Evolutionary conservation across 2,888 invertebrate species (phyloP), one percentile per base, ranked within the genome.

Genomic region (Clunio marinus): DNA sequence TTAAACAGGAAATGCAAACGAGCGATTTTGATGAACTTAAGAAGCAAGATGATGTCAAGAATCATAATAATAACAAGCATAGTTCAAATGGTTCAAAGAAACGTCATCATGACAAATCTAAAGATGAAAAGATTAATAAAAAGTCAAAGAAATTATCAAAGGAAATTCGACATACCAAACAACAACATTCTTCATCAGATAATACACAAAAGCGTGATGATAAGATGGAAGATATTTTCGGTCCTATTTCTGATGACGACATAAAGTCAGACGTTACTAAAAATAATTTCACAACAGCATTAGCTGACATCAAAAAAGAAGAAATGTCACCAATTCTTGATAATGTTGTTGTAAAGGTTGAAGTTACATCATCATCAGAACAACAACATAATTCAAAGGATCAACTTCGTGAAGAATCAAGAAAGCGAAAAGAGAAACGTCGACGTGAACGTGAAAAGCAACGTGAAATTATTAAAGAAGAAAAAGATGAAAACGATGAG

Each of bases 221-320:
- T 25, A 89, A 91, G 78, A 89, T 92, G 88, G 91, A 92, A 76
- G 91, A 91, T 72, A 92, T 93, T 70, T 93, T 93, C 78, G 93
- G 92, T 0, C 89, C 91, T 10, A 81, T 92, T 70, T 91, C 93
- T 1, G 93, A 90, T 74, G 89, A 92, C 72, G 86, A 58, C 8
- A 20, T 22, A 32, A 20, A 20, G n/a, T 5, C 32, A n/a, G 35
- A 57, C 69, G 2, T 25, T 25, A 22, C n/a, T 20, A 63, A 63
- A 28, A 63, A 63, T 20, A 22, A 46, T 3, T 28, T 63, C 10
- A 7, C 1, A 17, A 15, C 37, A 10, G 28, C 5, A 17, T n/a
- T 60, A 1, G 22, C 37, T 8, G 55, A 66, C 10, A 66, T 66
- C 51, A 66, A 66, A 8, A 66, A 66, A 24, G 66, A 66, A 35